Conservation (phyloP, 2,113 vertebrate genomes). For the Mus spicilegus region DNA sequence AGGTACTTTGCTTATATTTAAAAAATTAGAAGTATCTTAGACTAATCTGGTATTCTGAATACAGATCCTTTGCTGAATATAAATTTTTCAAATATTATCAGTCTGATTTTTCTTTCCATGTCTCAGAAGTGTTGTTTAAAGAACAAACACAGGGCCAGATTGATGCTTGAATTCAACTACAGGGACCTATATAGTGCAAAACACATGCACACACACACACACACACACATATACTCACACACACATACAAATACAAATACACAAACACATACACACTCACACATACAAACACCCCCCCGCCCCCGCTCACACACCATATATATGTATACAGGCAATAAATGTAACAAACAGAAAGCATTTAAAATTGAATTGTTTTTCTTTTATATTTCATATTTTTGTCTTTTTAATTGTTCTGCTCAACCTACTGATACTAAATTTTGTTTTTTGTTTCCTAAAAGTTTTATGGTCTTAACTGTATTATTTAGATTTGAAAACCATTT, state of each 20-base stretch:
- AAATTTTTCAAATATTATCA: conserved; percentile 25
- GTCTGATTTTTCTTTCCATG: background rate
- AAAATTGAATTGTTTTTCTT: background rate
- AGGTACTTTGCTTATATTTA: background rate
- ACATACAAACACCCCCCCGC: background rate
- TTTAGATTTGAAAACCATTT: conserved; percentile 13
- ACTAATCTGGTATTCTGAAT: background rate
- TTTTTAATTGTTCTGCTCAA: conserved; percentile 4
- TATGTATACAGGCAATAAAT: background rate
- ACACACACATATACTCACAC: background rate
- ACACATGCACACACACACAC: background rate
- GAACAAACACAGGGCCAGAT: background rate
- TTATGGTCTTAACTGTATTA: background rate
- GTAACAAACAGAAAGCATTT: background rate
- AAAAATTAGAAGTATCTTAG: background rate
- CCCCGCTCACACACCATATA: too few relatives aligned
- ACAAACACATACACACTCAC: background rate
- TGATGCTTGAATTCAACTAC: background rate
- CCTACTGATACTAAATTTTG: background rate
- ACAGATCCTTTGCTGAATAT: background rate
- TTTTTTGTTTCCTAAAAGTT: background rate
- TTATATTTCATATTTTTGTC: background rate
- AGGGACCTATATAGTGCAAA: background rate
- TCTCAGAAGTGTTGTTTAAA: conserved; percentile 30
- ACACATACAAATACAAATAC: background rate